Evolutionary conservation across 1,140 invertebrate species (phyloP).

Genomic region (Andricus grossulariae): DNA sequence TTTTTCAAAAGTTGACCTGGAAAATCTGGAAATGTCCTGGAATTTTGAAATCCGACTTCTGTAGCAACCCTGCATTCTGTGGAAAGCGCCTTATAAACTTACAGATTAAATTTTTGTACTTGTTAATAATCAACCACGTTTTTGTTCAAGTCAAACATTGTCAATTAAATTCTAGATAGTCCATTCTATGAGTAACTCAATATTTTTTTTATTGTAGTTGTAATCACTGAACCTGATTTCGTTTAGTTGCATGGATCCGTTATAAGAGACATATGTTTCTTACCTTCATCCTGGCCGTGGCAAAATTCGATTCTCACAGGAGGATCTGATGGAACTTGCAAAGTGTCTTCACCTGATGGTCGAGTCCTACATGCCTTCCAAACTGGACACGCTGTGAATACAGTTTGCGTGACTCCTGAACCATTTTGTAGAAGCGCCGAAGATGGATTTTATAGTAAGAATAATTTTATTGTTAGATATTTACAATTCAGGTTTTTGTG

Average conservation of each 20-base stretch:
- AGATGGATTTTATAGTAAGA: constrained; percentile 74
- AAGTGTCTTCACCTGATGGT: constrained; percentile 74
- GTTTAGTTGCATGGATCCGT: constrained; percentile 72
- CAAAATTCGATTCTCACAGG: constrained; percentile 71
- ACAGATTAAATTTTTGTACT: no score
- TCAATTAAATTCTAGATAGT: no score
- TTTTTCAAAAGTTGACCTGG: no score
- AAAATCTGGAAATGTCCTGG: no score
- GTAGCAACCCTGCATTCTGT: no score
- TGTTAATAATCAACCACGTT: no score
- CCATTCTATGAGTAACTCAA: not conserved
- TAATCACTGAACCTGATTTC: not conserved
- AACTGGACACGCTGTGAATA: constrained; percentile 73
- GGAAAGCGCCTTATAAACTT: no score
- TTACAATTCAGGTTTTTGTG: not conserved
- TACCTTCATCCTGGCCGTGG: constrained; percentile 76
- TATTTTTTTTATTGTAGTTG: not conserved
- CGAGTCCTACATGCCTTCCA: constrained; percentile 72
- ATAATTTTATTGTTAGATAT: constrained; percentile 33
- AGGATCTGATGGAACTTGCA: constrained; percentile 73
- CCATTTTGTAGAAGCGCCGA: constrained; percentile 67
- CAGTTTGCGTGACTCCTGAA: constrained; percentile 75
- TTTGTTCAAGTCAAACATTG: no score
- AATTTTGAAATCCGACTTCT: no score
- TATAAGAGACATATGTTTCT: constrained; percentile 75